Base-by-base conservation (phyloP, 2,888 invertebrate genomes). In the Spilosoma lubricipeda region DNA sequence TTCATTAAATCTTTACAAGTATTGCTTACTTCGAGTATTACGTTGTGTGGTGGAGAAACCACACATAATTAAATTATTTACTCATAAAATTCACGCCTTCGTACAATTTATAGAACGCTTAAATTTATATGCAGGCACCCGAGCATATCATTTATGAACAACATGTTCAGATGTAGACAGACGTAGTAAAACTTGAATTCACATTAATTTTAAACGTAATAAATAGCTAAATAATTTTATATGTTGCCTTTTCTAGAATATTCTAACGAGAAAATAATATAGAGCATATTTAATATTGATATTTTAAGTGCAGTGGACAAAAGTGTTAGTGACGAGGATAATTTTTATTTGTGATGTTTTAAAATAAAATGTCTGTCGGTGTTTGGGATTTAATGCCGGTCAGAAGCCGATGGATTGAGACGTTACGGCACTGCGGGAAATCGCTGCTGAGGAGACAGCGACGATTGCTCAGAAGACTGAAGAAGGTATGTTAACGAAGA, bases 331-430 rank as follows among this genome's bases (percentile, higher is more conserved):
- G 75, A 72, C 74, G 67, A 77, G 70, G 42, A 74, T 69, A 74
- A 75, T 70, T 75, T 15, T 15, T 36, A 73, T 69, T 68, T 81
- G 89, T 90, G 83, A 89, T 90, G 90, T 85, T 77, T 78, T 89
- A 81, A 87, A 77, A 78, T 78, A 90, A 76, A 69, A 93, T 94
- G 94, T 91, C 93, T 59, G 84, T 86, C 76, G 92, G 90, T 71
- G 91, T 94, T 77, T 94, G 95, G 92, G 94, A 95, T 82, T 81
- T 96, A 85, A 89, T 96, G 91, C 95, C 94, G 82, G 91, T 92
- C 73, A 88, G 94, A 85, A 90, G 93, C 85, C 90, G 93, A 45
- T 95, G 95, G 94, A 93, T 96, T 69, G 95, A 95, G 86, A 94
- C 95, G 67, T 86, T 96, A 85, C 88, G 95, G 71, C 91, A 94